Evolutionary conservation across 2,113 vertebrate species (phyloP), one percentile per base, ranked within the genome.

Genomic region (Muntiacus reevesi): DNA sequence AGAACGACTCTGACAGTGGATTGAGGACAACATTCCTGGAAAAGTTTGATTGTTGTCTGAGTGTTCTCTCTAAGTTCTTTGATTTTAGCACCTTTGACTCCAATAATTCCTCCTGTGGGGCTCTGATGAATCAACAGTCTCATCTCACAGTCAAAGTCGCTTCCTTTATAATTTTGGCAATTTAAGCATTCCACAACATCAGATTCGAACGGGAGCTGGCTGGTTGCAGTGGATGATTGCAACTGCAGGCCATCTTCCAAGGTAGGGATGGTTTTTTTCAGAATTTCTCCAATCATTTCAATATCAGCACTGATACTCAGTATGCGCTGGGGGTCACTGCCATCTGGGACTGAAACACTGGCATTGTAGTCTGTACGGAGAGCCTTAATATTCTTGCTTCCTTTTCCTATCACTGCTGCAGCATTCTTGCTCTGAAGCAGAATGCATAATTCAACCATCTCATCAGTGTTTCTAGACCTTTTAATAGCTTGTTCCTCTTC

Each of bases 341-440:
- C 99, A 99, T 99, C 99, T 99, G 99, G 99, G 99, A 99, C 99
- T 99, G 99, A 99, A 99, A 99, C 99, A 99, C 99, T 99, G 98
- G 99, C 99, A 99, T 99, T 99, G 99, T 99, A 99, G 28, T 52
- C 28, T 81, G 45, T 81, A 52, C 0, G 1, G 45, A 81, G 5
- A 81, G 28, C 78, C 47, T 81, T 81, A 33, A 33, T 81, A 81
- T 33, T 81, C 9, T 33, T 81, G 45, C 16, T 28, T 52, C 47
- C 28, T 81, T 81, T 81, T 52, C 45, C 28, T 17, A 4, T 81
- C 45, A 52, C 28, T 81, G 78, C 17, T 16, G 9, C 16, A 81
- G 47, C 47, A 52, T 81, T 81, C 78, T 81, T 21, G 28, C 78
- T 52, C 28, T 52, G 28, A 52, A 52, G 28, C 78, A 52, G 47